A percentile compares a stretch with the other conserved stretches of the same genome.
Evolutionary conservation across 2,888 invertebrate species (phyloP).

Genomic region (Idaea biselata): DNA sequence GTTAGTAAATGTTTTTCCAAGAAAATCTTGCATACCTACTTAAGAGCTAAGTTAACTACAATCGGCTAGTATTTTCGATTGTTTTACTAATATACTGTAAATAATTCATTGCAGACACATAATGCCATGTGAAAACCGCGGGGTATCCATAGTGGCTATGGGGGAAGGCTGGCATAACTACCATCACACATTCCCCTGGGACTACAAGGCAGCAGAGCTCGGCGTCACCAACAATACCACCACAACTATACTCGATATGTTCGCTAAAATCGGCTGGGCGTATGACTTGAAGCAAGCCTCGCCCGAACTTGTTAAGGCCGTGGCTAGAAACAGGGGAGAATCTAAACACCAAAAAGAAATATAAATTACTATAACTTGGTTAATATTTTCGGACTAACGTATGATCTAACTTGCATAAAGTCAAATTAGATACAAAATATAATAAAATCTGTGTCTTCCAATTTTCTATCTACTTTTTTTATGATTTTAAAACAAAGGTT

Average conservation of each 20-base stretch:
- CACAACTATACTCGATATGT: slow-evolving; percentile 84
- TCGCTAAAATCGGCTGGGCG: slow-evolving; percentile 87
- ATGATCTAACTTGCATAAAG: too few species aligned
- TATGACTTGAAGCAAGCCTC: slow-evolving; percentile 87
- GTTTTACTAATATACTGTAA: neutral
- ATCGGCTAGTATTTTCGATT: too few species aligned
- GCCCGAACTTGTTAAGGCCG: slow-evolving; percentile 68
- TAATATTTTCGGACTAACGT: neutral
- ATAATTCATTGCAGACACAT: slow-evolving; percentile 80
- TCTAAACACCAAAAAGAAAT: slow-evolving; percentile 11
- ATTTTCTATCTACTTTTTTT: too few species aligned
- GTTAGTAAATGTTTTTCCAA: too few species aligned
- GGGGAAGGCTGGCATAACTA: slow-evolving; percentile 98
- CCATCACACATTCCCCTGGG: slow-evolving; percentile 96
- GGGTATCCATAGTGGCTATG: slow-evolving; percentile 86
- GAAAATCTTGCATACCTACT: too few species aligned
- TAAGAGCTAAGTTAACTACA: too few species aligned
- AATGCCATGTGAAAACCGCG: slow-evolving; percentile 88
- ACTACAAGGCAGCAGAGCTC: slow-evolving; percentile 94
- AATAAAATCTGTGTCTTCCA: too few species aligned
- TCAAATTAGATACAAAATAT: too few species aligned
- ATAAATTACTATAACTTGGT: slow-evolving; percentile 5
- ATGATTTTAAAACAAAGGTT: too few species aligned
- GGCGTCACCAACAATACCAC: slow-evolving; percentile 86
- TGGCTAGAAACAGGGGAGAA: slow-evolving; percentile 79